These are phyloP conservation scores for Myoxocephalus aenaeus DNA, from an alignment of 2,797 vertebrate genomes.

Conservation along the genomic window DNA sequence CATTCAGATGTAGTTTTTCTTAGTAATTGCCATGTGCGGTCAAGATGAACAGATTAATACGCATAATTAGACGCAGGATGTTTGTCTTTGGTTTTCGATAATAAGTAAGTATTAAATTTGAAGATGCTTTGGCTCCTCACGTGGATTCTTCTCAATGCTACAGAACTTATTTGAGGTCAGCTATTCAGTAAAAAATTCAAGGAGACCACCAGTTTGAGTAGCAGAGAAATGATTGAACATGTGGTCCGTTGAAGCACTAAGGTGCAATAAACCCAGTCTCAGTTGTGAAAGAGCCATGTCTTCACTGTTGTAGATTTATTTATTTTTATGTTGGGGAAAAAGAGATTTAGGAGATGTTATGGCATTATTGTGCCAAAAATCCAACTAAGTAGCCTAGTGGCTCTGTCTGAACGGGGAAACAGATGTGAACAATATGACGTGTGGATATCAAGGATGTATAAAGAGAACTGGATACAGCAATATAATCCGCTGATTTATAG, in stretches of 20 bases:
- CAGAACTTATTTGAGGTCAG: background rate
- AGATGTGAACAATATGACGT: background rate
- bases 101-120: background rate
- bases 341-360: constrained; percentile 8
- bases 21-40: background rate
- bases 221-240: background rate
- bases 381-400: background rate
- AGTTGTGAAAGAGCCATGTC: constrained; percentile 10
- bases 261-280: constrained; percentile 34
- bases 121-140: background rate
- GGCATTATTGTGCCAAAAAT: background rate
- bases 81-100: background rate
- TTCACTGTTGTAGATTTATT: background rate
- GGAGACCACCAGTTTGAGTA: constrained; percentile 22
- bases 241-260: background rate
- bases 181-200: constrained; percentile 12
- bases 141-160: background rate
- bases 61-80: background rate
- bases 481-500: background rate
- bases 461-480: background rate
- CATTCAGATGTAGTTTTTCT: background rate
- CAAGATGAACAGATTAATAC: background rate
- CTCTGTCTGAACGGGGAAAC: background rate
- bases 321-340: constrained; percentile 8
- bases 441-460: background rate